These are phyloP conservation scores for Meteorus sp. DNA, from an alignment of 1,140 invertebrate species.

Conservation along the genomic window DNA sequence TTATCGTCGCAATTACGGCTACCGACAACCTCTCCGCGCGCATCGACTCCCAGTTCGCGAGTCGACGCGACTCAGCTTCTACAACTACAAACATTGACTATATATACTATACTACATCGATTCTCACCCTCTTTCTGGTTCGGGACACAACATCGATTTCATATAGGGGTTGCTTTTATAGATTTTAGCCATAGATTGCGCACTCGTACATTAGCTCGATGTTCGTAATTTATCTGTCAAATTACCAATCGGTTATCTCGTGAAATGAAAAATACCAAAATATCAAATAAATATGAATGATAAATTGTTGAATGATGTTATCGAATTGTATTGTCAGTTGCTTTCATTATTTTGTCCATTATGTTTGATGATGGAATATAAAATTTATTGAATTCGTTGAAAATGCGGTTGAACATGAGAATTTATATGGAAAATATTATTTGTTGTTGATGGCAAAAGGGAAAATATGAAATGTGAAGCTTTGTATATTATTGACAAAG, in stretches of 20 bases:
- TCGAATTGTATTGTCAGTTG: too few relatives aligned
- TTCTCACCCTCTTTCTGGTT: conserved; percentile 17
- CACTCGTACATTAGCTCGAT: conserved; percentile 10
- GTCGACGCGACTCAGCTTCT: not conserved
- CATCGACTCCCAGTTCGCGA: conserved; percentile 20
- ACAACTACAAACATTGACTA: too few relatives aligned
- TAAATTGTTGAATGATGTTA: too few relatives aligned
- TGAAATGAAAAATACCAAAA: too few relatives aligned
- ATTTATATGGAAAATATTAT: not conserved
- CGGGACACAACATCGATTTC: conserved; percentile 9
- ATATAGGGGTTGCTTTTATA: conserved; percentile 13
- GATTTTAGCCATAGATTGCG: conserved; percentile 20
- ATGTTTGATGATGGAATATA: too few relatives aligned
- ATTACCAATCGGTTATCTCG: too few relatives aligned
- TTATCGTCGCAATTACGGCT: conserved; percentile 29
- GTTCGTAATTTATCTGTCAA: conserved; percentile 1
- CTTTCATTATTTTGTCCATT: too few relatives aligned
- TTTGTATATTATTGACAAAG: conserved; percentile 41
- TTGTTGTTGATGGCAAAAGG: not conserved
- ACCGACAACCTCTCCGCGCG: conserved; percentile 26
- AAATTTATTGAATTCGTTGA: too few relatives aligned
- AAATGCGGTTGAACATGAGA: too few relatives aligned
- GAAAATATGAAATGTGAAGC: conserved; percentile 29
- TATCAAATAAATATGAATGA: too few relatives aligned
- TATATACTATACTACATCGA: conserved; percentile 2